These are phyloP conservation scores for Poecilia latipinna DNA, from an alignment of 2,113 vertebrate genomes.

Conservation along the genomic window DNA sequence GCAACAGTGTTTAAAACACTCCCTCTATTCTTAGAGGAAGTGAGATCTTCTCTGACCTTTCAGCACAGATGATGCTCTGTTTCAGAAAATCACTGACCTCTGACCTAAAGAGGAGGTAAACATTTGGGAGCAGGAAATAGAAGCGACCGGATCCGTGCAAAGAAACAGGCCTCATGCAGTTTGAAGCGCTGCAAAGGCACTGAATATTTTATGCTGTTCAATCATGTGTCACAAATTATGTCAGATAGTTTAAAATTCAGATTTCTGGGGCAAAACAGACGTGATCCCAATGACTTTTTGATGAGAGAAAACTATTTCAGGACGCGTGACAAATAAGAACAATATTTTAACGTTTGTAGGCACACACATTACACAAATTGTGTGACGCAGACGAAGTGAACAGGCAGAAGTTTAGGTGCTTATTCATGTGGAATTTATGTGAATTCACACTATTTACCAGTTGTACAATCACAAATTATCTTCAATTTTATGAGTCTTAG, in stretches of 20 bases:
- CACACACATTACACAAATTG: too few relatives aligned
- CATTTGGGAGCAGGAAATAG: neutral
- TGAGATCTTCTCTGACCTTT: slow-evolving; percentile 44
- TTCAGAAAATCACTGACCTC: slow-evolving; percentile 54
- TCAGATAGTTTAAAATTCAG: neutral
- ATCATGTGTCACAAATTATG: neutral
- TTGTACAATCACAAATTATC: too few relatives aligned
- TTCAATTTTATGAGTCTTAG: too few relatives aligned
- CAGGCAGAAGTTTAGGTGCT: neutral
- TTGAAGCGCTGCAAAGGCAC: neutral
- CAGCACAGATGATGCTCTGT: slow-evolving; percentile 53
- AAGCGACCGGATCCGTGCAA: slow-evolving; percentile 1
- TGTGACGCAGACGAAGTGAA: too few relatives aligned
- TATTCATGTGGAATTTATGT: neutral
- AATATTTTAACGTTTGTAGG: neutral
- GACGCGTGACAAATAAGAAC: neutral
- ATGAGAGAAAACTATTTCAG: neutral
- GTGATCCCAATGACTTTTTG: neutral
- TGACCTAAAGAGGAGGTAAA: slow-evolving; percentile 27
- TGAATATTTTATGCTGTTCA: neutral
- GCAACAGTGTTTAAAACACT: slow-evolving; percentile 29
- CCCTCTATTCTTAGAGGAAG: slow-evolving; percentile 47
- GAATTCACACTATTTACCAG: too few relatives aligned
- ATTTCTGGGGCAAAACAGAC: neutral
- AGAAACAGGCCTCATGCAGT: neutral